Evolutionary conservation across 2,113 vertebrate genomes (phyloP), one percentile per base, ranked within the genome.

Genomic region (Nicator chloris): DNA sequence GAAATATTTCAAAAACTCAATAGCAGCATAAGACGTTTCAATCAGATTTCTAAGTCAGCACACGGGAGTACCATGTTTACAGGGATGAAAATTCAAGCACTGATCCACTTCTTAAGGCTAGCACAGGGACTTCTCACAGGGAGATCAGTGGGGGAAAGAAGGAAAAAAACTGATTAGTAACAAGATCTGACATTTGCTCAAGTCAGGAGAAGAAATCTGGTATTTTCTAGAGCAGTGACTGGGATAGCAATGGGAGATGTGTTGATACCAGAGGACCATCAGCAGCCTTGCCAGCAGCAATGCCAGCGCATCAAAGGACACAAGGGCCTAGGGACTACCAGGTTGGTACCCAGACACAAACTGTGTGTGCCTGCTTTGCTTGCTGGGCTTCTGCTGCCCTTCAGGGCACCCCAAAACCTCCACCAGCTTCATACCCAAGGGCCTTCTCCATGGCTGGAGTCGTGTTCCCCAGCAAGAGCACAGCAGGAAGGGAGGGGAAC

Each of bases 1-100:
- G n/a, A 82, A 94, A 54, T 53, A 92, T 51, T 92, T 87, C 70
- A 91, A 72, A 85, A 93, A 56, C 21, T 37, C 90, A 93, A 13
- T 2, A 92, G 59, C 35, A 81, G 31, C 31, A 30, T 19, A 79
- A 91, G 75, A 27, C 19, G 1, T 69, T 92, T 91, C 88, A 88
- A 31, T 9, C 28, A 66, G 73, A 78, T 92, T 70, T 91, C 13
- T 53, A 85, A 88, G 49, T 65, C 75, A 64, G 82, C 37, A 37
- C 44, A 80, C 0, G 0, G 57, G 22, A 95, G 53, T n/a, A 87
- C 44, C 45, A 16, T 30, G 35, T 61, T 92, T 76, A 79, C 40
- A 54, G 39, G 44, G 44, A 89, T 31, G 53, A 86, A 83, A 84
- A 82, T 65, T 71, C 45, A 68, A 90, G 45, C 0, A 0, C 4